Evolutionary conservation across 2,797 vertebrate species (phyloP).

Genomic region (Scolopax bukidnonensis): DNA sequence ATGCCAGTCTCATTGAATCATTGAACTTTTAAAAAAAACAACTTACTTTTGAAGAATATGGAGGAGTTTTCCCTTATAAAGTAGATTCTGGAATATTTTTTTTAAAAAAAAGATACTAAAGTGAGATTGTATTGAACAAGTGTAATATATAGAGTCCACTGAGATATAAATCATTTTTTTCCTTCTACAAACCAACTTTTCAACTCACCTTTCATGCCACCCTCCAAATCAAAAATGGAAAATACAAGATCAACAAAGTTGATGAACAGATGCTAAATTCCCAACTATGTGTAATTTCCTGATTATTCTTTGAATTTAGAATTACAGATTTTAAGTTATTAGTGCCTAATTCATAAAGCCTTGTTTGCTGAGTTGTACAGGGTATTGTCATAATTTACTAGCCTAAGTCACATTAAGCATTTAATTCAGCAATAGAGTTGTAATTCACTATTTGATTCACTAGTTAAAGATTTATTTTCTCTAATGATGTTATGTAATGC

Average conservation of each 20-base stretch:
- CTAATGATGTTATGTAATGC: background rate
- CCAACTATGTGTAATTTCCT: background rate
- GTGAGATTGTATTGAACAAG: background rate
- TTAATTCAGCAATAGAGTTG: constrained; percentile 5
- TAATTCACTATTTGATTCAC: background rate
- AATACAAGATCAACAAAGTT: background rate
- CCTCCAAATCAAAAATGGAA: background rate
- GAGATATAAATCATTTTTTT: background rate
- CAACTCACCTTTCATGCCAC: background rate
- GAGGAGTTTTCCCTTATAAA: background rate
- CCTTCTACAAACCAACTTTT: background rate
- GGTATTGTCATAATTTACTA: constrained; percentile 8
- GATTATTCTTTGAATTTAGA: background rate
- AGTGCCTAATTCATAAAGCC: constrained; percentile 27
- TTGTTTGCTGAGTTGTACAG: constrained; percentile 10
- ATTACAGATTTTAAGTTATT: background rate
- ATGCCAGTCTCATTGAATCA: background rate
- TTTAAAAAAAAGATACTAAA: background rate
- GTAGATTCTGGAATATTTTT: background rate
- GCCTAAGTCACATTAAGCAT: background rate
- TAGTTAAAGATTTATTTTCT: constrained; percentile 29
- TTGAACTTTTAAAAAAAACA: background rate
- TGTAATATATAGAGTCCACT: background rate
- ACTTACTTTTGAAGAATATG: background rate
- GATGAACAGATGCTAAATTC: background rate